Evolutionary conservation across 2,888 invertebrate genomes (phyloP), one percentile per base, ranked within the genome.

Genomic region (Phymatocera aterrima): DNA sequence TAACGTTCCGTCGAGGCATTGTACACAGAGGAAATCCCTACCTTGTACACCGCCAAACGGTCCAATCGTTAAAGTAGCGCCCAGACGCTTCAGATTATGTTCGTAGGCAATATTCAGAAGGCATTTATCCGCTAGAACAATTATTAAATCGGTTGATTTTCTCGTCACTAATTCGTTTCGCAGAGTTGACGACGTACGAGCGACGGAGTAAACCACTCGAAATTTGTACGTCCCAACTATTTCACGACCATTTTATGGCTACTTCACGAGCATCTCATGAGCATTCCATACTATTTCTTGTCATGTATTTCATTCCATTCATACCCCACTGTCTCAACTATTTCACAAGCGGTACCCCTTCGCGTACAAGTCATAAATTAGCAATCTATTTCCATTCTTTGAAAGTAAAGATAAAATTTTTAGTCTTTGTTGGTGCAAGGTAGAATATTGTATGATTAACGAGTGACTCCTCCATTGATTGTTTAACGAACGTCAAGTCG

Each of bases 21-120:
- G 97, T 24, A 99, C 94, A 88, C 98, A 98, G 79, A 98, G 93
- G 85, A 98, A 97, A 89, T 98, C 98, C 86, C 97, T 93, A 1
- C 95, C 94, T 87, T 94, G 94, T 0, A 95, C 95, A 77, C 95
- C 95, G 1, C 98, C 98, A 91, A 99, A 99, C 2, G 96, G 93
- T 0, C 98, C 99, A 82, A 94, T 92, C 51, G 94, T 94, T 84
- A 98, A 92, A 85, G 95, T 95, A 85, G 94, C 95, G 0, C 98
- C 95, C 80, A 95, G 94, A 83, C 96, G 93, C 78, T 94, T 93
- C 80, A 99, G 93, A 61, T 93, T 93, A 90, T 98, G 98, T 90
- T 97, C 97, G 89, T 97, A 95, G 2, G 95, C 91, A 31, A 95
- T 90, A 80, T 93, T 93, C 60, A 99, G 89, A 77, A 92, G 92